Conservation (phyloP, 2,888 invertebrate genomes). For the Hyposoter dolosus region DNA sequence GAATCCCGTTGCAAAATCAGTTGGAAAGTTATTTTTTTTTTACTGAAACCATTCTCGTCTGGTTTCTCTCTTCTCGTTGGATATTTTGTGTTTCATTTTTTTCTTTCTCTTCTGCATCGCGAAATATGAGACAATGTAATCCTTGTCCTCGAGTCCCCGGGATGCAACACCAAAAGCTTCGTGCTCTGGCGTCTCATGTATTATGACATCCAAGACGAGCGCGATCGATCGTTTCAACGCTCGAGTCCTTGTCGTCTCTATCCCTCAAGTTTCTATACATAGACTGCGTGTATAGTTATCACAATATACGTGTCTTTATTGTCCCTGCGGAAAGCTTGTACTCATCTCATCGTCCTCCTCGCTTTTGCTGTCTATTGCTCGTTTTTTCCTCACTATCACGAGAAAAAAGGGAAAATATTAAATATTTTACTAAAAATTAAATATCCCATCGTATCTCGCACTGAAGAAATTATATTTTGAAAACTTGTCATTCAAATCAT, state of each 20-base stretch:
- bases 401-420: slow-evolving; percentile 16
- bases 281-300: slow-evolving; percentile 8
- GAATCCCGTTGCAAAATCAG: background rate
- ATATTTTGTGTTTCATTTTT: background rate
- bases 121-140: slow-evolving; percentile 38
- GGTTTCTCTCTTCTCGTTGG: background rate
- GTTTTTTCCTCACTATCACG: slow-evolving; percentile 7
- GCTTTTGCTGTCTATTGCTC: background rate
- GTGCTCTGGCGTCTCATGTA: slow-evolving; percentile 39
- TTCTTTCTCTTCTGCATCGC: background rate
- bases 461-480: background rate
- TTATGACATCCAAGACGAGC: slow-evolving; percentile 53
- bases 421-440: background rate
- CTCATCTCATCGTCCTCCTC: slow-evolving; percentile 39
- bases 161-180: slow-evolving; percentile 36
- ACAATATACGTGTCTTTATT: slow-evolving; percentile 47
- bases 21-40: background rate
- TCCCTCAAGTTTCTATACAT: slow-evolving; percentile 53
- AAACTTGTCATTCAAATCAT: background rate
- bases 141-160: slow-evolving; percentile 23
- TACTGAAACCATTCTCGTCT: background rate
- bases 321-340: slow-evolving; percentile 53
- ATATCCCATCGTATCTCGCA: background rate
- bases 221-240: slow-evolving; percentile 61
- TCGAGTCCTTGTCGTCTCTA: slow-evolving; percentile 42